Evolutionary conservation across 2,797 vertebrate genomes (phyloP), one percentile per base, ranked within the genome.

Genomic region (Acanthurus leucopareius): DNA sequence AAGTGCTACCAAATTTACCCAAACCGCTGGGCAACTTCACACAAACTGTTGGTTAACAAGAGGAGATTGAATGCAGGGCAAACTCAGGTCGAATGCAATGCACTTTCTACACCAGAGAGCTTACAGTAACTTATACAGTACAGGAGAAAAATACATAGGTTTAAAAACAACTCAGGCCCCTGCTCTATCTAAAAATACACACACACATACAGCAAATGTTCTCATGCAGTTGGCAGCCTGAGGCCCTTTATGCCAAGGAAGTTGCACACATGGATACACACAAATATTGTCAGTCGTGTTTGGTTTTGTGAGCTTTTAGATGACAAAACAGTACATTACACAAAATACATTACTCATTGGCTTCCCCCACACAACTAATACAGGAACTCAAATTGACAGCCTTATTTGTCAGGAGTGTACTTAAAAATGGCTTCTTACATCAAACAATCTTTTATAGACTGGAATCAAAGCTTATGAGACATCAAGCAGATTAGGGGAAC

Each of bases 1-100:
- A 57, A 22, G 25, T 62, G 51, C 69, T 56, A 63, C 52, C 38
- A 15, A 7, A 45, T n/a, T 67, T 13, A 17, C 19, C 42, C 40
- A 51, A 42, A 61, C 40, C 54, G 51, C 40, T 3, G 2, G 58
- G 56, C 61, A 38, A 20, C 28, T 0, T 13, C 15, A 42, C 17
- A 49, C 4, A 59, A 22, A 67, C 51, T 40, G 42, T 42, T 14
- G 58, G 69, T 52, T 61, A 47, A 78, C 67, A 59, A 66, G 45
- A 71, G 16, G 17, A 49, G 66, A 69, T 15, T 28, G 20, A 74
- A 45, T n/a, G 15, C 22, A 67, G 25, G 47, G 22, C 14, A 38
- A 49, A 51, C 45, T 48, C 38, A 40, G 59, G 45, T 62, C 9
- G 0, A 64, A 15, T 38, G n/a, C 9, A 19, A 4, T 48, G 52